A percentile compares a stretch with the other conserved stretches of the same genome.
These are phyloP conservation scores for Cotesia chilonis DNA, from an alignment of 1,140 invertebrate genomes.

Conservation along the genomic window DNA sequence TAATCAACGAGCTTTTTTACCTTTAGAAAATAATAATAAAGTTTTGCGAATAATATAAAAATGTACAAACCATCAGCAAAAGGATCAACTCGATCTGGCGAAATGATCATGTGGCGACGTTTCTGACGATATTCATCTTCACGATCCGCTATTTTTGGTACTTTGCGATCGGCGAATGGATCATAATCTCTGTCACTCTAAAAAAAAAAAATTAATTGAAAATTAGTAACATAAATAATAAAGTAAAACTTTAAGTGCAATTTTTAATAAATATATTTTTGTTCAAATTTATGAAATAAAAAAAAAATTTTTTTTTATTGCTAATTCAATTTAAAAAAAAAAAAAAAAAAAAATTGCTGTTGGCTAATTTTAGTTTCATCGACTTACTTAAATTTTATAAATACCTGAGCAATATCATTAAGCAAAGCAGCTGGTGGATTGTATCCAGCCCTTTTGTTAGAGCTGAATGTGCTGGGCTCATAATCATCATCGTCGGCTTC, in stretches of 20 bases:
- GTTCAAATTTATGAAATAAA: too few species aligned
- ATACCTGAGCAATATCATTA: slow-evolving; percentile 88
- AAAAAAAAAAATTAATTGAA: slow-evolving; percentile 44
- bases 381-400: neutral
- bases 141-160: slow-evolving; percentile 90
- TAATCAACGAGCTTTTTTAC: slow-evolving; percentile 13
- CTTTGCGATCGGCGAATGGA: slow-evolving; percentile 92
- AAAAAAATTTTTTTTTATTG: too few species aligned
- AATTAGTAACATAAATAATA: slow-evolving; percentile 10
- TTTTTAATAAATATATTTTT: too few species aligned
- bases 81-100: slow-evolving; percentile 94
- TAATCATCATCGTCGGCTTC: slow-evolving; percentile 91
- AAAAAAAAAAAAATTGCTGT: too few species aligned
- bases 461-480: slow-evolving; percentile 72
- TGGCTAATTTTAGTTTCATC: too few species aligned
- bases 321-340: too few species aligned
- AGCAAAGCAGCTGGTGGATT: slow-evolving; percentile 88
- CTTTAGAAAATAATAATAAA: neutral
- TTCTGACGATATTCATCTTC: slow-evolving; percentile 96
- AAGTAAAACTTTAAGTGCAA: too few species aligned
- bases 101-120: slow-evolving; percentile 89
- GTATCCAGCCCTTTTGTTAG: slow-evolving; percentile 78
- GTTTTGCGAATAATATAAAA: slow-evolving; percentile 4
- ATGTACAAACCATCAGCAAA: slow-evolving; percentile 92
- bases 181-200: slow-evolving; percentile 93